Conservation (phyloP, 1,140 invertebrate genomes). For the Danaus melanippus region DNA sequence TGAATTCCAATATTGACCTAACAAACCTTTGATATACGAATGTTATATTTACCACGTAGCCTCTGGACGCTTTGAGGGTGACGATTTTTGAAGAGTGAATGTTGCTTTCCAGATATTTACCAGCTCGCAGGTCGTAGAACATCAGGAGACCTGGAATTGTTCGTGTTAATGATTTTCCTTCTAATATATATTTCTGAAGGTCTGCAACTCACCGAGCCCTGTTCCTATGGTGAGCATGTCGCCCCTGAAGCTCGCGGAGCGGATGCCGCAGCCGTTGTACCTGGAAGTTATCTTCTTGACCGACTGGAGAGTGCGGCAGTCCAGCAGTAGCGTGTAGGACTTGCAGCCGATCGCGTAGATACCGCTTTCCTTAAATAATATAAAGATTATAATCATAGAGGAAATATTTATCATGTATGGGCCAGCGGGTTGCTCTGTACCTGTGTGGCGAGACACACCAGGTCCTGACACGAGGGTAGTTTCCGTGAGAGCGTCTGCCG, state of each 20-base stretch:
- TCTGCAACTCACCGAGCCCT: constrained; percentile 76
- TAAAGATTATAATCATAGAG: not conserved
- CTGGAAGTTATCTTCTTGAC: constrained; percentile 80
- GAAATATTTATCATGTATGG: not conserved
- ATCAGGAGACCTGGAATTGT: constrained; percentile 80
- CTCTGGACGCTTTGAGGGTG: constrained; percentile 89
- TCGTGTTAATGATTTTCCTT: constrained; percentile 3
- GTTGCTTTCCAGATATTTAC: constrained; percentile 92
- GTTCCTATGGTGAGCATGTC: constrained; percentile 94
- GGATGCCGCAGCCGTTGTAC: constrained; percentile 88
- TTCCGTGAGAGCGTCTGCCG: constrained; percentile 89
- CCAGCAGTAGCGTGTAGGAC: constrained; percentile 91
- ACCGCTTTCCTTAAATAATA: constrained; percentile 78
- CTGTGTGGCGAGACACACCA: constrained; percentile 88
- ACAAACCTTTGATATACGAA: too few relatives aligned
- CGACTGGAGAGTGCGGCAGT: constrained; percentile 87
- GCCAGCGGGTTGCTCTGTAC: constrained; percentile 19
- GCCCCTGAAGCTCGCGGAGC: constrained; percentile 92
- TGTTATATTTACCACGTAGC: constrained; percentile 84
- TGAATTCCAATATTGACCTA: too few relatives aligned
- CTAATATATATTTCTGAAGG: too few relatives aligned
- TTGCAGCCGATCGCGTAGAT: constrained; percentile 94
- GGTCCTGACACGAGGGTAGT: constrained; percentile 90
- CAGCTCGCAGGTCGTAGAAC: constrained; percentile 93
- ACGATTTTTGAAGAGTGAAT: constrained; percentile 91